phyloP scores from a whole-genome alignment of 2,797 vertebrate genomes.

The Bradypodion ventrale region DNA sequence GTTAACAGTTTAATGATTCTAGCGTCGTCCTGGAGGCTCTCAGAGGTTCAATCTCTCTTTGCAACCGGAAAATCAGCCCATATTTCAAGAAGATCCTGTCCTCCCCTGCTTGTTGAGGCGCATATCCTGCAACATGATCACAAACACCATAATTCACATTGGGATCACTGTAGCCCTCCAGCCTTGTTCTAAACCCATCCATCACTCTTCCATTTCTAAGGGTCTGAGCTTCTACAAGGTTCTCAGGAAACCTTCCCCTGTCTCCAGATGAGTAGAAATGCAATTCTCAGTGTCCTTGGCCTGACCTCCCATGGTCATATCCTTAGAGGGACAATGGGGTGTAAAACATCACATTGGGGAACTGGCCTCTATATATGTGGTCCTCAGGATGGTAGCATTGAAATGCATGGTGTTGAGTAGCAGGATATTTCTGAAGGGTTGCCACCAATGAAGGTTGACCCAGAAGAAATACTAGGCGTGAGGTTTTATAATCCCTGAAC shows the following conservation, averaged over 20 bases:
- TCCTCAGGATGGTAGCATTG: too few species aligned
- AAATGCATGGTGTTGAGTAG: too few species aligned
- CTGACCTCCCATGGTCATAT: too few species aligned
- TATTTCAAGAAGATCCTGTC: constrained; percentile 7
- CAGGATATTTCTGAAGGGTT: too few species aligned
- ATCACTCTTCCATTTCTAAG: too few species aligned
- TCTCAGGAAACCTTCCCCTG: background rate
- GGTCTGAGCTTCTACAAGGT: background rate
- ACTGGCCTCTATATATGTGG: background rate
- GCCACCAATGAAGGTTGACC: too few species aligned
- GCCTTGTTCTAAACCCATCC: background rate
- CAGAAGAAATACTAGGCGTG: too few species aligned
- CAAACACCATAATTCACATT: background rate
- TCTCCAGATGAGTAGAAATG: background rate
- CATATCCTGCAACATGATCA: background rate
- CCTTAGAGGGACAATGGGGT: too few species aligned
- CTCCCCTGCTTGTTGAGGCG: background rate
- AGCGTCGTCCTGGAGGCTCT: constrained; percentile 42
- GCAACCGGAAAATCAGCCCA: background rate
- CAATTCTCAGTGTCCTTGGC: too few species aligned
- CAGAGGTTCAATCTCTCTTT: constrained; percentile 39
- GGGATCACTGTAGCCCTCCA: background rate
- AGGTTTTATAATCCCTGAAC: too few species aligned
- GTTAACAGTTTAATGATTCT: constrained; percentile 18
- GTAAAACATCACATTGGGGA: too few species aligned